These are phyloP conservation scores for Girardia tigrina DNA, from an alignment of 2,888 invertebrate species.

Conservation along the genomic window DNA sequence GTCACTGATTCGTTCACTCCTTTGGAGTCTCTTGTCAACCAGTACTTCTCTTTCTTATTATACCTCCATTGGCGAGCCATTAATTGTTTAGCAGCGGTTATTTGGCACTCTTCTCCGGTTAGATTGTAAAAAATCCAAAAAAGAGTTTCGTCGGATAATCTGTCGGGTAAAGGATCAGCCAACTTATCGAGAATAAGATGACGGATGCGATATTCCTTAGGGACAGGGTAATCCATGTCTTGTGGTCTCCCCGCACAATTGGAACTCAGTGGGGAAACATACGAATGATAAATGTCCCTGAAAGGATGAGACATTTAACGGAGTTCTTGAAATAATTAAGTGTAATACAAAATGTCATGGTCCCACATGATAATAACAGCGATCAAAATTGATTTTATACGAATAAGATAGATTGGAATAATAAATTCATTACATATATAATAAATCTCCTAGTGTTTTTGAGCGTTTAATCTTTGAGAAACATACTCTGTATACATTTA, in stretches of 20 bases:
- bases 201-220: slow-evolving; percentile 90
- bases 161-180: slow-evolving; percentile 41
- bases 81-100: slow-evolving; percentile 91
- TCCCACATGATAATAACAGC: no score
- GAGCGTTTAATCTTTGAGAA: no score
- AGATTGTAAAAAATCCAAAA: slow-evolving; percentile 99
- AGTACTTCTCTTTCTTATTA: not conserved
- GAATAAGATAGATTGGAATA: no score
- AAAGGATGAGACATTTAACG: no score
- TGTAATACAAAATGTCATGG: no score
- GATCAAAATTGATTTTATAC: no score
- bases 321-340: no score
- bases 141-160: slow-evolving; percentile 49
- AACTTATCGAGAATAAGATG: slow-evolving; percentile 73
- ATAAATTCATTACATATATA: no score
- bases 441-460: no score
- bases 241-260: slow-evolving; percentile 60
- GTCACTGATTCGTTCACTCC: not conserved
- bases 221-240: slow-evolving; percentile 90
- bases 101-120: slow-evolving; percentile 89
- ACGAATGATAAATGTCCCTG: not conserved
- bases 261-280: not conserved
- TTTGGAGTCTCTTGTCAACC: not conserved
- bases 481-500: no score
- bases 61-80: not conserved